Evolutionary conservation across 2,113 vertebrate genomes (phyloP).

Genomic region (Salminus brasiliensis): DNA sequence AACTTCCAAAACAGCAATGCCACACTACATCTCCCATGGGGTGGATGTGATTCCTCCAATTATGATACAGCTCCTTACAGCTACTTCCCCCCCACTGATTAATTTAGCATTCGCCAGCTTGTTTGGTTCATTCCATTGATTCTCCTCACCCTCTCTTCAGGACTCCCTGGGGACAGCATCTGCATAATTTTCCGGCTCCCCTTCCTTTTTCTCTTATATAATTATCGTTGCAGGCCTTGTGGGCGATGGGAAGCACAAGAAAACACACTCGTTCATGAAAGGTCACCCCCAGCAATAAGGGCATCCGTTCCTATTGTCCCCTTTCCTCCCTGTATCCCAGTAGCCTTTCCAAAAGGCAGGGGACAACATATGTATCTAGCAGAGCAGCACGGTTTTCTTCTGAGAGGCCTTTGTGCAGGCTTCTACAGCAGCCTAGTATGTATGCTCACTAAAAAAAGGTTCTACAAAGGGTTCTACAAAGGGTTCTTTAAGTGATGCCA

Average conservation of each 20-base stretch:
- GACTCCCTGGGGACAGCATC: neutral
- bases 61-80: neutral
- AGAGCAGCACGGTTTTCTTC: neutral
- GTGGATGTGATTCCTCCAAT: neutral
- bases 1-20: neutral
- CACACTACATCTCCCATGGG: neutral
- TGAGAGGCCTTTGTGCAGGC: neutral
- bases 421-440: neutral
- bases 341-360: neutral
- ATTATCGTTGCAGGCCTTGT: neutral
- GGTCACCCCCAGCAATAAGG: neutral
- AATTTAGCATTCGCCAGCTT: neutral
- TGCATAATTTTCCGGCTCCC: conserved; percentile 4
- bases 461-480: too few relatives aligned
- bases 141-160: neutral
- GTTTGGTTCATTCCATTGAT: conserved; percentile 18
- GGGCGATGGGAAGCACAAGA: conserved; percentile 1
- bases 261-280: neutral
- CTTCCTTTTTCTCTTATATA: conserved; percentile 13
- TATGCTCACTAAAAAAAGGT: too few relatives aligned
- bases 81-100: neutral
- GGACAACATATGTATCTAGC: neutral
- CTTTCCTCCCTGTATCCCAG: neutral
- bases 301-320: neutral
- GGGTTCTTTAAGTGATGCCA: too few relatives aligned